phyloP scores from a whole-genome alignment of 2,113 vertebrate genomes.

The Hydrolagus affinis region DNA sequence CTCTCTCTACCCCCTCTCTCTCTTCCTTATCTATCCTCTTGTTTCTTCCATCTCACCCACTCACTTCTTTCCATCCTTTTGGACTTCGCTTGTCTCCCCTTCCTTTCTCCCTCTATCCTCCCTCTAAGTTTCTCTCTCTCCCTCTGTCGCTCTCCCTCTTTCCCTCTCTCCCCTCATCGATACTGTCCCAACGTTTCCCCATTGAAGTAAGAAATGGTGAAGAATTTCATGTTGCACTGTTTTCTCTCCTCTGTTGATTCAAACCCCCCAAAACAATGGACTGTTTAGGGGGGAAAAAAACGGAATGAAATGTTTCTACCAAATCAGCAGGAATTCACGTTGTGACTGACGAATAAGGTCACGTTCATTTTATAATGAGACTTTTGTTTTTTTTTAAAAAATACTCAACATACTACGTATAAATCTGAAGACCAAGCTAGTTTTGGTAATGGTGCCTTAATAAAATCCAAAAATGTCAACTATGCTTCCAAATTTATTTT shows the following conservation, averaged over 20 bases:
- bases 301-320: neutral
- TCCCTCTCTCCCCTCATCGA: neutral
- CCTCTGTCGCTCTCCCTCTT: neutral
- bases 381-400: slow-evolving; percentile 2
- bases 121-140: neutral
- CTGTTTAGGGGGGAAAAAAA: neutral
- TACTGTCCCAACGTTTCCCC: neutral
- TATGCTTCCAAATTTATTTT: neutral
- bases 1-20: too few species aligned
- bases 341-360: slow-evolving; percentile 1
- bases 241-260: neutral
- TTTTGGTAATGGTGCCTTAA: slow-evolving; percentile 24
- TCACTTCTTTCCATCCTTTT: neutral
- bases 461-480: slow-evolving; percentile 10
- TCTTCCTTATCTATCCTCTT: too few species aligned
- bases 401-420: slow-evolving; percentile 11
- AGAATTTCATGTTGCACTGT: neutral
- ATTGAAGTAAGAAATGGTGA: neutral
- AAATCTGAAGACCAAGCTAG: slow-evolving; percentile 9
- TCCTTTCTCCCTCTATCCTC: too few species aligned
- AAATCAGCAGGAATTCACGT: slow-evolving; percentile 20
- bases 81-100: neutral
- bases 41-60: too few species aligned
- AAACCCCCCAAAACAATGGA: neutral
- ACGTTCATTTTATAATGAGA: slow-evolving; percentile 20